phyloP scores from a whole-genome alignment of 2,888 invertebrate genomes.

The Galeruca laticollis region DNA sequence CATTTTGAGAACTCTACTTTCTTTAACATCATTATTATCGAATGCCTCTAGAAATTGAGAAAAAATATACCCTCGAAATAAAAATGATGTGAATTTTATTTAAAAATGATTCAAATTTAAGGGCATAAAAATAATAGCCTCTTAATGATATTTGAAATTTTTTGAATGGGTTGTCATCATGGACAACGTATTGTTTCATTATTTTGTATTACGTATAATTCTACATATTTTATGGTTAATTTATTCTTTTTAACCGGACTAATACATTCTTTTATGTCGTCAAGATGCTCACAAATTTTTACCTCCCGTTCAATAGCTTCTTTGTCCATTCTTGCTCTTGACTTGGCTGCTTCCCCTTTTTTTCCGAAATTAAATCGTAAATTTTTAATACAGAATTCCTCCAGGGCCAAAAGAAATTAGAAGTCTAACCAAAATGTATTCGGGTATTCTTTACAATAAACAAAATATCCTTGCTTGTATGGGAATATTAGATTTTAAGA shows the following conservation, averaged over 20 bases:
- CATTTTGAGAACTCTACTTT: no score
- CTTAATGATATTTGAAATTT: no score
- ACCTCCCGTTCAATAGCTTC: conserved; percentile 43
- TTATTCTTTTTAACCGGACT: not conserved
- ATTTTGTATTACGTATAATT: conserved; percentile 3
- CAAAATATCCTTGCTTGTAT: conserved; percentile 27
- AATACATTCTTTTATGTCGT: conserved; percentile 37
- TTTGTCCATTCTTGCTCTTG: conserved; percentile 41
- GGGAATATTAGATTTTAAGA: conserved; percentile 29
- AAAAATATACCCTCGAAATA: no score
- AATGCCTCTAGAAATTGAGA: no score
- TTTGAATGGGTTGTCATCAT: no score
- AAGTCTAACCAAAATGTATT: conserved; percentile 32
- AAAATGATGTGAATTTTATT: no score
- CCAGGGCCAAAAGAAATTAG: conserved; percentile 30
- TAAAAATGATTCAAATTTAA: no score
- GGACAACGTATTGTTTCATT: not conserved
- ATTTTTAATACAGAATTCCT: conserved; percentile 42
- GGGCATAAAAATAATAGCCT: no score
- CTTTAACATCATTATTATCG: no score
- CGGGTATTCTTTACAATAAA: conserved; percentile 28
- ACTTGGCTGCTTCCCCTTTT: conserved; percentile 41
- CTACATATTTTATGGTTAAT: no score
- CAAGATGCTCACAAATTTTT: conserved; percentile 41
- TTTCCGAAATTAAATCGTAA: conserved; percentile 47